Evolutionary conservation across 2,113 vertebrate genomes (phyloP).

Genomic region (Eulemur macaco): DNA sequence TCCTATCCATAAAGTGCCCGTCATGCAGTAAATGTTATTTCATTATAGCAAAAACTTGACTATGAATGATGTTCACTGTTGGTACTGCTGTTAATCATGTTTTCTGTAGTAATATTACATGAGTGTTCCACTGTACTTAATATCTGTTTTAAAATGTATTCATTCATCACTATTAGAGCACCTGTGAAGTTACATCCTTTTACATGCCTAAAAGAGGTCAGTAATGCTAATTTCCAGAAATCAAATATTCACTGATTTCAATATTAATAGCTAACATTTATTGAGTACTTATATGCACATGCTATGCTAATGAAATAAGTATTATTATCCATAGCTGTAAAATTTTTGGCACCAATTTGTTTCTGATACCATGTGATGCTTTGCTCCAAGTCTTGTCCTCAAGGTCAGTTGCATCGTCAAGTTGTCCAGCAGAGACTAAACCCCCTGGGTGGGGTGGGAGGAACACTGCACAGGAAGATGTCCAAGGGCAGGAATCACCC

Average conservation of each 20-base stretch:
- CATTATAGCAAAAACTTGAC: not conserved
- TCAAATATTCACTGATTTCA: not conserved
- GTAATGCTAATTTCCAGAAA: slow-evolving; percentile 4
- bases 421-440: not conserved
- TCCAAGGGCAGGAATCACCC: not conserved
- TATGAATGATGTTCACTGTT: not conserved
- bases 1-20: not conserved
- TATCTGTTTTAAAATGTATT: not conserved
- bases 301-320: not conserved
- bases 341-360: not conserved
- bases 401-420: not conserved
- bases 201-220: not conserved
- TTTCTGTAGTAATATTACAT: not conserved
- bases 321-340: not conserved
- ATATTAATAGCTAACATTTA: not conserved
- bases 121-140: not conserved
- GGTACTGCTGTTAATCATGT: not conserved
- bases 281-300: not conserved
- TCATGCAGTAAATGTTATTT: not conserved
- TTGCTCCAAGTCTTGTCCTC: not conserved
- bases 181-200: not conserved
- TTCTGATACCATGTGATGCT: not conserved
- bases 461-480: not conserved
- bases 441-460: not conserved
- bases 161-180: not conserved